Evolutionary conservation across 2,113 vertebrate genomes (phyloP).

Genomic region (Colistium nudipinnis): DNA sequence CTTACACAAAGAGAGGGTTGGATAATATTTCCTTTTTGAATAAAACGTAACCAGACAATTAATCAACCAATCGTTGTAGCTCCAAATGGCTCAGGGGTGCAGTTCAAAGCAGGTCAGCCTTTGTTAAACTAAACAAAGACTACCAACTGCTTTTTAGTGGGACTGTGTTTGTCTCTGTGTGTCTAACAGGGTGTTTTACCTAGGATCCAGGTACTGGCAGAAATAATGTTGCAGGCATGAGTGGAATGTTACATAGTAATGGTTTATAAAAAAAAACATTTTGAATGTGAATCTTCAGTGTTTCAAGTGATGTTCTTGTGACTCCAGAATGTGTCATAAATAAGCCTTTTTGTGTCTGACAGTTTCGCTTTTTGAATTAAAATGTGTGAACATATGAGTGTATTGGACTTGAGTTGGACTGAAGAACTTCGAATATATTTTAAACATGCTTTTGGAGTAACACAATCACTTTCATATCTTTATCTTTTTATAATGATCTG

Average conservation of each 20-base stretch:
- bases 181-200: not conserved
- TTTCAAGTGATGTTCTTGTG: not conserved
- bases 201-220: not conserved
- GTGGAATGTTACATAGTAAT: not conserved
- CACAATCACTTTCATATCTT: too few relatives aligned
- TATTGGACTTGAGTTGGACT: too few relatives aligned
- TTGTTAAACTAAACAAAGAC: not conserved
- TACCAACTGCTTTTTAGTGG: not conserved
- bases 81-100: not conserved
- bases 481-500: too few relatives aligned
- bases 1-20: conserved; percentile 36
- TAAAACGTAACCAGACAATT: too few relatives aligned
- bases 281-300: not conserved
- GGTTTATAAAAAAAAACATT: too few relatives aligned
- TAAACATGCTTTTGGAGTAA: too few relatives aligned
- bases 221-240: not conserved
- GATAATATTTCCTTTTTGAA: conserved; percentile 48
- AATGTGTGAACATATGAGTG: too few relatives aligned
- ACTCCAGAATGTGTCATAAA: too few relatives aligned
- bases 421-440: too few relatives aligned
- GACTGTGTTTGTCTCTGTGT: not conserved
- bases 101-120: not conserved
- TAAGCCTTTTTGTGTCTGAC: too few relatives aligned
- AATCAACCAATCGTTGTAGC: not conserved
- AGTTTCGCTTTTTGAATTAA: too few relatives aligned